Base-by-base conservation (phyloP, 2,113 vertebrate species). In the Epinephelus moara region DNA sequence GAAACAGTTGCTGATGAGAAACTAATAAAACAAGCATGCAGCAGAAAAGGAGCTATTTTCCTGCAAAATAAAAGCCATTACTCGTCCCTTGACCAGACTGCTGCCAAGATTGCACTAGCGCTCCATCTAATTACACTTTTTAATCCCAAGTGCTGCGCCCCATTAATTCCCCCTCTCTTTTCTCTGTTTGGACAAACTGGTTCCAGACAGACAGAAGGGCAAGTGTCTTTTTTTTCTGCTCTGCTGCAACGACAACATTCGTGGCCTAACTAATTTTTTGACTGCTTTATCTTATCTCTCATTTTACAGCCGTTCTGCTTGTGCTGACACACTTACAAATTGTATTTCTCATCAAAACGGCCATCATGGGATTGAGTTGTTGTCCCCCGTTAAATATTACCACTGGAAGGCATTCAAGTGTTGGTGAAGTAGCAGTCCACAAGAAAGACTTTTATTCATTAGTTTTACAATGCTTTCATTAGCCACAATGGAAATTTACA, bases 401-500 rank as follows among this genome's bases (percentile, higher is more conserved):
- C 40, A 85, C 72, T 80, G 84, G 78, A 74, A 68, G 64, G 61
- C 70, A 57, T 77, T 76, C 88, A 60, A 78, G 63, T 69, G 64
- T 85, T 74, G 64, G 49, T 79, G 37, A 80, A 80, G 68, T 37
- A 62, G 76, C 63, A 69, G 81, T 92, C 87, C 64, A 85, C 68
- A 77, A 85, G 70, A 85, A 77, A 76, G 64, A 76, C 73, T 83
- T 87, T 61, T 50, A 60, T 88, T 92, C 59, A 74, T 84, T 86
- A 81, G 75, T 85, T 94, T 93, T 85, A 93, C 67, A 82, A 55
- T 78, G 64, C 76, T 85, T 92, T 87, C 78, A 87, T 82, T 80
- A 79, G 59, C 73, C 84, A 75, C 76, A 62, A 73, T 87, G 85
- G 62, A 84, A 87, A 85, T 90, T 72, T 92, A 86, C 84, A 82